A percentile compares a stretch with the other conserved stretches of the same genome.
Evolutionary conservation across 2,113 vertebrate genomes (phyloP).

Genomic region (Grallaria varia): DNA sequence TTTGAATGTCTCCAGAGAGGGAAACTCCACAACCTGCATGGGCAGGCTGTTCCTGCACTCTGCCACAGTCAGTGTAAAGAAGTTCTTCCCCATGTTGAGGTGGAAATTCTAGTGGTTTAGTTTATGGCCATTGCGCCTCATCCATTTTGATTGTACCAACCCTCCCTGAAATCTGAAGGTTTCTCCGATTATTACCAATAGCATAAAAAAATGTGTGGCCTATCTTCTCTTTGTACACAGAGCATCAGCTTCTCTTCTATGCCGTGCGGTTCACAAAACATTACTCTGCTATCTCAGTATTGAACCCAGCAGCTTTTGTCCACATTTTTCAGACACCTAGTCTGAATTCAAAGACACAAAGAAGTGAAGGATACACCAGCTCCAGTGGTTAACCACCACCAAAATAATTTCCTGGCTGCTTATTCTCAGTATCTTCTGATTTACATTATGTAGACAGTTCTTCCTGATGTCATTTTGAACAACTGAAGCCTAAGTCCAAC

Average conservation of each 20-base stretch:
- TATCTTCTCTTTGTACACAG: neutral
- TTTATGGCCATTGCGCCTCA: neutral
- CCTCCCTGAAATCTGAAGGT: neutral
- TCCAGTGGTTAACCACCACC: neutral
- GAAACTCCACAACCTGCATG: neutral
- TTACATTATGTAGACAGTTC: neutral
- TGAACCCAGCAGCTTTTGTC: neutral
- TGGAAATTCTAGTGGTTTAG: neutral
- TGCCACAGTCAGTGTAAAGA: neutral
- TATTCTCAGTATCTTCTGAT: constrained; percentile 19
- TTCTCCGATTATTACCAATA: neutral
- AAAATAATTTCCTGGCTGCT: constrained; percentile 2
- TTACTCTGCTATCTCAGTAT: neutral
- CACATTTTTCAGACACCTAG: neutral
- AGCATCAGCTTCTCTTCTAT: neutral
- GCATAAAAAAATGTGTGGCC: neutral
- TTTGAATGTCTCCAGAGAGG: neutral
- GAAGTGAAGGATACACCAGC: neutral
- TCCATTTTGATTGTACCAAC: neutral
- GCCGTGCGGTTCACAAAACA: neutral
- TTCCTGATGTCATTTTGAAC: constrained; percentile 38
- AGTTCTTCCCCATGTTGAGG: neutral
- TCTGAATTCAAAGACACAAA: neutral
- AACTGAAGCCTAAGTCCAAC: constrained; percentile 8
- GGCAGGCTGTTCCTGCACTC: neutral